These are phyloP conservation scores for Drosophila lacteicornis DNA, from an alignment of 1,140 invertebrate species.

Conservation along the genomic window DNA sequence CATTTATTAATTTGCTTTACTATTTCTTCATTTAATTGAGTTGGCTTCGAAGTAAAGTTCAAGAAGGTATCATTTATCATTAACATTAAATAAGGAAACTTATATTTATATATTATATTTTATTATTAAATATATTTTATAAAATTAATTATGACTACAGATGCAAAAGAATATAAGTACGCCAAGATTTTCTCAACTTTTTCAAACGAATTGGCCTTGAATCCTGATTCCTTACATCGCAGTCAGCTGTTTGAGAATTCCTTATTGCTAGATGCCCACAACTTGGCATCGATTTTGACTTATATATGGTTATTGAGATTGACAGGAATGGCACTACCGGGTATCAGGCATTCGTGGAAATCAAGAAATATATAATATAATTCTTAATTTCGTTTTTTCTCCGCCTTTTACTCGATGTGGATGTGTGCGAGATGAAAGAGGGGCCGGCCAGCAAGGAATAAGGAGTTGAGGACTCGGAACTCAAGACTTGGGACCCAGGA, in stretches of 20 bases:
- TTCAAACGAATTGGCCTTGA: too few relatives aligned
- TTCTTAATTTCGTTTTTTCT: slow-evolving; percentile 32
- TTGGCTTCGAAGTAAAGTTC: too few relatives aligned
- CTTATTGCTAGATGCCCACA: too few relatives aligned
- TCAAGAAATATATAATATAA: slow-evolving; percentile 35
- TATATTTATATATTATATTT: too few relatives aligned
- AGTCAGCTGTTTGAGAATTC: not conserved
- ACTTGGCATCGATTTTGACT: slow-evolving; percentile 6
- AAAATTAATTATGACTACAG: not conserved
- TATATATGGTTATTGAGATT: slow-evolving; percentile 30
- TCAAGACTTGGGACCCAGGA: not conserved
- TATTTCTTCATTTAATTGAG: too few relatives aligned
- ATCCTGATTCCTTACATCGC: too few relatives aligned
- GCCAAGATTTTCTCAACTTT: not conserved
- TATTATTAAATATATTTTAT: not conserved
- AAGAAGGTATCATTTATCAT: too few relatives aligned
- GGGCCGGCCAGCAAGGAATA: slow-evolving; percentile 6
- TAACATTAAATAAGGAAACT: not conserved
- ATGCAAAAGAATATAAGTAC: not conserved
- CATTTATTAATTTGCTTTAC: too few relatives aligned
- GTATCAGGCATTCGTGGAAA: slow-evolving; percentile 35
- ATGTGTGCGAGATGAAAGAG: slow-evolving; percentile 45
- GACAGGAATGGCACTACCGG: slow-evolving; percentile 14
- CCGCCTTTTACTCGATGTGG: slow-evolving; percentile 7
- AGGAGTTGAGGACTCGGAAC: not conserved